A percentile compares a stretch with the other conserved stretches of the same genome.
These are phyloP conservation scores for Corvus cornix DNA, from an alignment of 2,113 vertebrate species.

Conservation along the genomic window DNA sequence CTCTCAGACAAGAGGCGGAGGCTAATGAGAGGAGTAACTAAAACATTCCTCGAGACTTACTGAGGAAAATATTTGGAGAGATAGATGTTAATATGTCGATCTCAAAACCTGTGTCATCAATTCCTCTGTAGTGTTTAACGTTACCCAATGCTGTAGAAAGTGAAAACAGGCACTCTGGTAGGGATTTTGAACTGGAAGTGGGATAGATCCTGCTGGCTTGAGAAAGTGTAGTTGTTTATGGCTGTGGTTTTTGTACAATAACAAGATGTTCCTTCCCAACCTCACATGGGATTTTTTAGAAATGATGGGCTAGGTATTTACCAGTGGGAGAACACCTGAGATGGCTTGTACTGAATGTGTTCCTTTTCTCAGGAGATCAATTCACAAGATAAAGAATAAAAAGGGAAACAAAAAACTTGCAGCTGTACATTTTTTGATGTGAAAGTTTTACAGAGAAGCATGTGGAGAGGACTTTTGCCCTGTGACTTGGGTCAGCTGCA, in stretches of 20 bases:
- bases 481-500: not conserved
- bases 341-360: not conserved
- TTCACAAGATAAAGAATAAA: not conserved
- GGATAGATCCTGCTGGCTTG: not conserved
- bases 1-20: not conserved
- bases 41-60: not conserved
- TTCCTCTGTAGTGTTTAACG: not conserved
- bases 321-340: not conserved
- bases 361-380: not conserved
- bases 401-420: not conserved
- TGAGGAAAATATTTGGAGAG: not conserved
- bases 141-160: not conserved
- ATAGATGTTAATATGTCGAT: not conserved
- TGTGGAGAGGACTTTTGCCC: not conserved
- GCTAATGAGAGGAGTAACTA: not conserved
- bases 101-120: not conserved
- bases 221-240: not conserved
- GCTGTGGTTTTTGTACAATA: not conserved
- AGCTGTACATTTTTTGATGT: not conserved
- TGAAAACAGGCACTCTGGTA: not conserved
- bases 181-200: not conserved
- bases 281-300: not conserved
- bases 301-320: not conserved
- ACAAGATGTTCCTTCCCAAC: not conserved
- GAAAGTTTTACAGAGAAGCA: not conserved